A percentile compares a stretch with the other conserved stretches of the same genome.
phyloP scores from a whole-genome alignment of 2,797 vertebrate species.

The Botia kubotai region DNA sequence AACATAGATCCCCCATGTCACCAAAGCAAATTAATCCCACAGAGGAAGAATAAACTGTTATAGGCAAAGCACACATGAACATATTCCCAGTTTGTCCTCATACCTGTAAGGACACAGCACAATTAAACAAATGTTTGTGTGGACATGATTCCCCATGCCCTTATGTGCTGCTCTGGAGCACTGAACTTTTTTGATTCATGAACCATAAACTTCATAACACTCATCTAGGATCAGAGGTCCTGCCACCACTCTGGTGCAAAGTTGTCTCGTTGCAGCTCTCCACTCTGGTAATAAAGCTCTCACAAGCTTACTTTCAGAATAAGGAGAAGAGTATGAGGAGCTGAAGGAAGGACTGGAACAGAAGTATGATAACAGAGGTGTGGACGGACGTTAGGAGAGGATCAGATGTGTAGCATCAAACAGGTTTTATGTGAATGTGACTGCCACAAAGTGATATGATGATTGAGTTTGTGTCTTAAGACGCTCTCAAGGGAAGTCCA shows the following conservation, averaged over 20 bases:
- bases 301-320: slow-evolving; percentile 23
- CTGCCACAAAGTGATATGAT: slow-evolving; percentile 17
- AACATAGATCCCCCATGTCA: not conserved
- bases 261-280: not conserved
- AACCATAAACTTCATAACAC: slow-evolving; percentile 7
- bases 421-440: slow-evolving; percentile 13
- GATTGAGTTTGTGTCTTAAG: not conserved
- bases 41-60: not conserved
- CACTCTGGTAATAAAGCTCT: slow-evolving; percentile 36
- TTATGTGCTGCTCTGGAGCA: not conserved
- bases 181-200: not conserved
- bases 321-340: slow-evolving; percentile 30
- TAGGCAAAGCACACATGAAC: not conserved
- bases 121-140: not conserved
- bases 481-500: slow-evolving; percentile 5
- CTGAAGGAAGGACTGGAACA: slow-evolving; percentile 22
- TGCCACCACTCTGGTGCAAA: not conserved
- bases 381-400: slow-evolving; percentile 1
- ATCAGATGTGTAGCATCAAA: slow-evolving; percentile 14
- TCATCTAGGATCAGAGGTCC: slow-evolving; percentile 16
- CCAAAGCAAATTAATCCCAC: slow-evolving; percentile 14
- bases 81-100: not conserved
- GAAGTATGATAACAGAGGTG: slow-evolving; percentile 6
- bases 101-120: not conserved
- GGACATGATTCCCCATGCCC: not conserved